Evolutionary conservation across 2,888 invertebrate genomes (phyloP).

Genomic region (Conistra vaccinii): DNA sequence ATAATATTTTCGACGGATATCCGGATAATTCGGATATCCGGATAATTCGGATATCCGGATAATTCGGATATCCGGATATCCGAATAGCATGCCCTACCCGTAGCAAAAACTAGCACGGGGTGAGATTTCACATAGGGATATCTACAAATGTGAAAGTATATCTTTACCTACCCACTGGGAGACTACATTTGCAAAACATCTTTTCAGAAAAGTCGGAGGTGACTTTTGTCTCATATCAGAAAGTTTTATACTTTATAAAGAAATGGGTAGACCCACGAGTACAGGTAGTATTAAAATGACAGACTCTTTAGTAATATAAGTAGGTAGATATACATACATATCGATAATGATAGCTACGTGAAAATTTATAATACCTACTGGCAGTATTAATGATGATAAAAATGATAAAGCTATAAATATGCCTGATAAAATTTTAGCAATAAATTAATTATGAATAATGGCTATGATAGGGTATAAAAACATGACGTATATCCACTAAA

Average conservation of each 20-base stretch:
- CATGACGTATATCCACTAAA: slow-evolving; percentile 22
- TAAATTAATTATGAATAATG: slow-evolving; percentile 30
- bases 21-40: too few relatives aligned
- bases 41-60: too few relatives aligned
- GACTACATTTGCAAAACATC: background rate
- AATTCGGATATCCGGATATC: too few relatives aligned
- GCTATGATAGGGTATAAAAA: slow-evolving; percentile 9
- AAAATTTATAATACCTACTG: slow-evolving; percentile 7
- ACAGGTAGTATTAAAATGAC: background rate
- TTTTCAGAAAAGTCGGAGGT: background rate
- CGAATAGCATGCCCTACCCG: too few relatives aligned
- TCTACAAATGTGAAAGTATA: background rate
- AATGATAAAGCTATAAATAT: slow-evolving; percentile 36
- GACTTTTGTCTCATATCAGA: background rate
- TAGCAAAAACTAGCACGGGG: slow-evolving; percentile 5
- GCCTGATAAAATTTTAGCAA: slow-evolving; percentile 25
- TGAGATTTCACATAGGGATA: slow-evolving; percentile 3
- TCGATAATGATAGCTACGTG: slow-evolving; percentile 1
- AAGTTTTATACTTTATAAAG: background rate
- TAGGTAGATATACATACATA: background rate
- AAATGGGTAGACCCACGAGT: background rate
- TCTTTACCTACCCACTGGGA: background rate
- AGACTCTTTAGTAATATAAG: background rate
- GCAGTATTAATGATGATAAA: slow-evolving; percentile 19
- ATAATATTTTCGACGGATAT: too few relatives aligned